A percentile compares a stretch with the other conserved stretches of the same genome.
Conservation (phyloP, 1,140 invertebrate genomes). For the Papilio aristodemus region DNA sequence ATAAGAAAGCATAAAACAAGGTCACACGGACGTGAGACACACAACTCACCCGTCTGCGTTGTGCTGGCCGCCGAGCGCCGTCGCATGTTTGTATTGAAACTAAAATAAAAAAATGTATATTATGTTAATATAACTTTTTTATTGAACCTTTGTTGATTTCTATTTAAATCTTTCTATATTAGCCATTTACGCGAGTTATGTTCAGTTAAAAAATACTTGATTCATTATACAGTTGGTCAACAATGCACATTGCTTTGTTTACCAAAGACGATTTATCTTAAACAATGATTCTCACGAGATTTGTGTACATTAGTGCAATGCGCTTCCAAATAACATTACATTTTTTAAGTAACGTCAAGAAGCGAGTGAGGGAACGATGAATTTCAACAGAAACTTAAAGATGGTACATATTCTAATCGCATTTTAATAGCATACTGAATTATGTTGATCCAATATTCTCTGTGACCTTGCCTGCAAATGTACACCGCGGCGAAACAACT, state of each 20-base stretch:
- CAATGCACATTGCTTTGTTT: too few relatives aligned
- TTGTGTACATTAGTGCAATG: constrained; percentile 12
- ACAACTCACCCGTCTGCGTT: constrained; percentile 38
- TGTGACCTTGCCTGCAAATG: constrained; percentile 3
- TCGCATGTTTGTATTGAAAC: constrained; percentile 39
- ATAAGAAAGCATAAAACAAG: not conserved
- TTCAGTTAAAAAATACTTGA: not conserved
- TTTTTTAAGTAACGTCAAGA: constrained; percentile 3
- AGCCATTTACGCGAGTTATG: too few relatives aligned
- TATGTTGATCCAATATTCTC: constrained; percentile 6
- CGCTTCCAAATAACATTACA: constrained; percentile 16
- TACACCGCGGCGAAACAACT: not conserved
- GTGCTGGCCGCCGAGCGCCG: constrained; percentile 36
- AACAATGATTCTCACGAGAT: constrained; percentile 18
- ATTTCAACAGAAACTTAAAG: constrained; percentile 6
- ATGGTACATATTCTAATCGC: constrained; percentile 1
- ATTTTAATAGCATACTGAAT: constrained; percentile 8
- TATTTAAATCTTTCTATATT: not conserved
- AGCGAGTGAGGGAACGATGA: not conserved
- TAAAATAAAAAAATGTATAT: constrained; percentile 34
- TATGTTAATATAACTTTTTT: not conserved
- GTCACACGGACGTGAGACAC: not conserved
- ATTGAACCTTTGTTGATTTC: too few relatives aligned
- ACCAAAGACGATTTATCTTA: not conserved
- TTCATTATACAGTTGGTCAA: not conserved